phyloP scores from a whole-genome alignment of 1,140 invertebrate species.

The Zaprionus inermis region DNA sequence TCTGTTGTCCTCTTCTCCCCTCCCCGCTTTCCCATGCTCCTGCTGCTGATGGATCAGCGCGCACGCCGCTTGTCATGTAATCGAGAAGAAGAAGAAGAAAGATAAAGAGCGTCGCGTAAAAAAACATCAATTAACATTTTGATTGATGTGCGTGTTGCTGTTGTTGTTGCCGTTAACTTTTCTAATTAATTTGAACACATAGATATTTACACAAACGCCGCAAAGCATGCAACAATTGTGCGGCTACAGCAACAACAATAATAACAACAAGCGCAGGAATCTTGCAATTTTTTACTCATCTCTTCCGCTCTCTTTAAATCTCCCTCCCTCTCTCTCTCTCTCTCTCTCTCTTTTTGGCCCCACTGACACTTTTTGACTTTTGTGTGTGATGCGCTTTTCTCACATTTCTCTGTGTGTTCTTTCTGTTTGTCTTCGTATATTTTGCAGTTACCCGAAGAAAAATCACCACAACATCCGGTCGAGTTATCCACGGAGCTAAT shows the following conservation, averaged over 20 bases:
- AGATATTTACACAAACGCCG: conserved; percentile 34
- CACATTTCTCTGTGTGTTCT: conserved; percentile 5
- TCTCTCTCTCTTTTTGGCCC: neutral
- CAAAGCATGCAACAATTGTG: conserved; percentile 77
- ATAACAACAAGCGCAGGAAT: neutral
- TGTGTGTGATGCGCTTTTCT: conserved; percentile 1
- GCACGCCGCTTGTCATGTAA: conserved; percentile 74
- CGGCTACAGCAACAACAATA: conserved; percentile 3
- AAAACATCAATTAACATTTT: conserved; percentile 78
- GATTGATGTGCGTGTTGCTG: conserved; percentile 64
- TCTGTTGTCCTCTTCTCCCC: conserved; percentile 1
- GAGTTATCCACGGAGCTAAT: conserved; percentile 84
- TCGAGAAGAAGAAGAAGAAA: conserved; percentile 47
- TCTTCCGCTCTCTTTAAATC: neutral
- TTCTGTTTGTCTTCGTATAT: conserved; percentile 17
- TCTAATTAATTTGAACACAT: conserved; percentile 72
- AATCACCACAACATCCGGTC: conserved; percentile 83
- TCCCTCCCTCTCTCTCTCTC: neutral
- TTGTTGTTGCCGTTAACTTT: conserved; percentile 58
- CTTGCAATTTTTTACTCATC: neutral
- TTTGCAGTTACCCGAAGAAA: conserved; percentile 83
- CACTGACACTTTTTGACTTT: conserved; percentile 39
- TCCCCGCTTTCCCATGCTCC: conserved; percentile 17
- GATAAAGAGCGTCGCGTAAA: conserved; percentile 44
- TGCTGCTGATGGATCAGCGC: conserved; percentile 70